phyloP scores from a whole-genome alignment of 2,797 vertebrate genomes.

The Sandelia bainsii region DNA sequence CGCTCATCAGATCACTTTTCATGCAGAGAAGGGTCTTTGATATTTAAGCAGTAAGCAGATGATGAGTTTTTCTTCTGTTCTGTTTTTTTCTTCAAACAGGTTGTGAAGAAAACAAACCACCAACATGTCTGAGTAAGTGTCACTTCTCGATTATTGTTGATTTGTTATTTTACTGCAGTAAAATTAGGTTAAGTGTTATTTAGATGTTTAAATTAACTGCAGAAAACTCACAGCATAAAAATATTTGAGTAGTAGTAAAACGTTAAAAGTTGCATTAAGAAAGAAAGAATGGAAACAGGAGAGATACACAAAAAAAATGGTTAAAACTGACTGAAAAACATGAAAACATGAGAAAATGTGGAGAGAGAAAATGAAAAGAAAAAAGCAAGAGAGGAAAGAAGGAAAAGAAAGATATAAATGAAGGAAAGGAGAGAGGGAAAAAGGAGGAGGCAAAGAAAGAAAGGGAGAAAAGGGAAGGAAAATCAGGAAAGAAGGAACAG shows the following conservation, averaged over 20 bases:
- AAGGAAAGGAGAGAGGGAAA: neutral
- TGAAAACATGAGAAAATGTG: too few species aligned
- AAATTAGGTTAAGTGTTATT: neutral
- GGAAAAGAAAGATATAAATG: too few species aligned
- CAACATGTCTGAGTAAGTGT: constrained; percentile 85
- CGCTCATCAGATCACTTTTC: constrained; percentile 51
- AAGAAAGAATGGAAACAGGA: neutral
- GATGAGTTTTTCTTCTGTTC: constrained; percentile 21
- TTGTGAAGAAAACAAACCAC: constrained; percentile 53
- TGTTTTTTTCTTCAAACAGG: constrained; percentile 45
- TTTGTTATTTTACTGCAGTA: neutral
- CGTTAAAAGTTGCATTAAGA: neutral
- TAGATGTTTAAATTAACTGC: neutral
- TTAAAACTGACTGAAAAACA: too few species aligned
- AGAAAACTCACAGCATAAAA: neutral
- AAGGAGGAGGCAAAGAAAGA: rapidly evolving
- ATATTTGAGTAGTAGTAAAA: neutral
- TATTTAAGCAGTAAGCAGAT: constrained; percentile 36
- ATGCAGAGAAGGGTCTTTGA: constrained; percentile 7
- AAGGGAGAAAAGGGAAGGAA: rapidly evolving
- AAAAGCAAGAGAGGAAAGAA: too few species aligned
- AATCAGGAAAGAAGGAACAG: too few species aligned
- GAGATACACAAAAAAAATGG: too few species aligned
- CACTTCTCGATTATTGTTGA: rapidly evolving
- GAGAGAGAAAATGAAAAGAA: too few species aligned